These are phyloP conservation scores for Noctuana brunneofusca DNA, from an alignment of 2,888 invertebrate genomes.

Conservation along the genomic window DNA sequence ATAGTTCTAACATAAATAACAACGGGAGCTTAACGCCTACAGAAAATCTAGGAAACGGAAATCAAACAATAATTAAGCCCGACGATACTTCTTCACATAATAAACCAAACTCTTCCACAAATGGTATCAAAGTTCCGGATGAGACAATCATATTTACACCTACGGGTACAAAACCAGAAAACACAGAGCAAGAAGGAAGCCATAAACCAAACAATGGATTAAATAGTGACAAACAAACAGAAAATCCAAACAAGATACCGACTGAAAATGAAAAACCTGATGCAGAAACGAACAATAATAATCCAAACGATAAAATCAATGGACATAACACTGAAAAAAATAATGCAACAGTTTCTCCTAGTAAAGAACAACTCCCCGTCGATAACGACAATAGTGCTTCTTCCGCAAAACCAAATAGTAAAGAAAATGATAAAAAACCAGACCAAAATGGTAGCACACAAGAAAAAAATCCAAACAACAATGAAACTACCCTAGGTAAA, in stretches of 20 bases:
- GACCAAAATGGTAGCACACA: not conserved
- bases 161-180: not conserved
- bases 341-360: not conserved
- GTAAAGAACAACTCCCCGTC: not conserved
- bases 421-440: not conserved
- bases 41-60: not conserved
- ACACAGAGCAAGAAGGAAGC: not conserved
- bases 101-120: not conserved
- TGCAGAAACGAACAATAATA: not conserved
- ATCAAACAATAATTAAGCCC: not conserved
- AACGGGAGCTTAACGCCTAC: not conserved
- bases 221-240: not conserved
- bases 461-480: not conserved
- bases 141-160: not conserved
- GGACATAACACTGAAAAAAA: not conserved
- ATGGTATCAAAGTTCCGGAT: not conserved
- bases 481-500: not conserved
- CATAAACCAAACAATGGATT: not conserved
- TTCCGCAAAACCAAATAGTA: not conserved
- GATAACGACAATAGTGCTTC: not conserved
- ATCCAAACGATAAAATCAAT: not conserved
- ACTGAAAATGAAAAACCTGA: not conserved
- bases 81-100: not conserved
- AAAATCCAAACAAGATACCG: not conserved
- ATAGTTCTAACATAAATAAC: not conserved